A percentile compares a stretch with the other conserved stretches of the same genome.
Evolutionary conservation across 2,888 invertebrate species (phyloP).

Genomic region (Vandiemenella viatica): DNA sequence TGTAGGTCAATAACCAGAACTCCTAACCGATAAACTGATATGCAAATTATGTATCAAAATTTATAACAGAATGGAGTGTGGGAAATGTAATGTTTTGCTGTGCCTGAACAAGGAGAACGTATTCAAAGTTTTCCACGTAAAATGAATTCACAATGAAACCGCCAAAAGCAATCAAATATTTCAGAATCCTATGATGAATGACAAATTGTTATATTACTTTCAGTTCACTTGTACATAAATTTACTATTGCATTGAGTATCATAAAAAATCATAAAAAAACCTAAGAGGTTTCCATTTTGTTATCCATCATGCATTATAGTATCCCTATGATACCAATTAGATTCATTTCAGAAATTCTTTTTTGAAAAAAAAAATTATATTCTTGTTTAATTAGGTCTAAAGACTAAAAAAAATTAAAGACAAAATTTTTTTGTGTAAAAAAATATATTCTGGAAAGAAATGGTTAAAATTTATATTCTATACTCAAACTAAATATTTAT

Average conservation of each 20-base stretch:
- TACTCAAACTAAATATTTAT: no score
- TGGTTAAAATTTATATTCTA: background rate
- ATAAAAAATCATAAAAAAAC: background rate
- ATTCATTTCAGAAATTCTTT: background rate
- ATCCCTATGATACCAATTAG: background rate
- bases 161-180: no score
- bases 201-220: no score
- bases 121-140: background rate
- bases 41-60: slow-evolving; percentile 3
- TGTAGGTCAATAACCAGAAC: slow-evolving; percentile 1
- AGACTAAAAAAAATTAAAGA: background rate
- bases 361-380: background rate
- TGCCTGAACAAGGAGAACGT: slow-evolving; percentile 1
- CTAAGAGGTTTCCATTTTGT: background rate
- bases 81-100: background rate
- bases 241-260: no score
- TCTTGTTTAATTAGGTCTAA: background rate
- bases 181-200: no score
- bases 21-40: background rate
- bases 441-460: background rate
- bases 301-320: no score
- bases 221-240: no score
- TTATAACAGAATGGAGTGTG: background rate
- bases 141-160: background rate
- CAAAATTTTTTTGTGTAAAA: background rate